Evolutionary conservation across 2,888 invertebrate species (phyloP), one percentile per base, ranked within the genome.

Genomic region (Heterodera filipjevi): DNA sequence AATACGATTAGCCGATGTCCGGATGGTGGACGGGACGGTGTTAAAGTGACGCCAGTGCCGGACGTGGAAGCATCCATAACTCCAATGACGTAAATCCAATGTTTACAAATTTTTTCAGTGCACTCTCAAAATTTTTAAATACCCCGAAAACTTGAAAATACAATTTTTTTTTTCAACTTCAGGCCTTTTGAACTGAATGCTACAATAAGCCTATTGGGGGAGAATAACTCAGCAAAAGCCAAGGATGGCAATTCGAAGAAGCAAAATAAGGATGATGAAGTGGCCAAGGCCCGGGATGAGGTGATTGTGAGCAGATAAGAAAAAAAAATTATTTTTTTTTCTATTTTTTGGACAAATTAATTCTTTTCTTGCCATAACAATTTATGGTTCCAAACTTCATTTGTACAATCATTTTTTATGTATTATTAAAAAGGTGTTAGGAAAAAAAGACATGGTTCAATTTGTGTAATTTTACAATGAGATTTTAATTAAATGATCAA

Each of bases 61-160:
- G 64, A 32, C 49, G 74, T 72, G 46, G 77, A 81, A 71, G 80
- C 73, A n/a, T 81, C 81, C n/a, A 64, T 68, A 27, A 81, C 81
- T 39, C 81, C 81, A n/a, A n/a, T n/a, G 10, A 44, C 22, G 77
- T 77, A 53, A 46, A n/a, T n/a, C n/a, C n/a, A n/a, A n/a, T n/a
- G n/a, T n/a, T n/a, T n/a, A n/a, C n/a, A n/a, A n/a, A n/a, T n/a
- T n/a, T n/a, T n/a, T n/a, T n/a, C n/a, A n/a, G n/a, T n/a, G n/a
- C n/a, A n/a, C n/a, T n/a, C n/a, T n/a, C n/a, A n/a, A 27, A 10
- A 8, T n/a, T 27, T 27, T 59, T 2, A n/a, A n/a, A n/a, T n/a
- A n/a, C n/a, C n/a, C n/a, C n/a, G n/a, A n/a, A n/a, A n/a, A n/a
- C n/a, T n/a, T n/a, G n/a, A n/a, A n/a, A n/a, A n/a, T n/a, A n/a